Evolutionary conservation across 2,797 vertebrate species (phyloP).

Genomic region (Lepidocolaptes lacrymiger): DNA sequence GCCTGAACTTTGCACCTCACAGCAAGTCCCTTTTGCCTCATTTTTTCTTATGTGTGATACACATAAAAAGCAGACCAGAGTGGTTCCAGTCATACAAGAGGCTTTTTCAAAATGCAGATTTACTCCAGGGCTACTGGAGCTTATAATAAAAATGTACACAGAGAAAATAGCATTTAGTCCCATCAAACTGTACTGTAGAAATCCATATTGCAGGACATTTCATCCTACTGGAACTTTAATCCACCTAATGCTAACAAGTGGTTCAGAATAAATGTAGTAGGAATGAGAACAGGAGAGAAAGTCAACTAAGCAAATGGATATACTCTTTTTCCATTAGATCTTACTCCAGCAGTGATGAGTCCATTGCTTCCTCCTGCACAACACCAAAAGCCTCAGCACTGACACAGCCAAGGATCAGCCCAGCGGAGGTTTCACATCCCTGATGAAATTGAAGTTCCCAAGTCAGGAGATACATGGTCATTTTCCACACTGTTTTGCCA

Average conservation of each 20-base stretch:
- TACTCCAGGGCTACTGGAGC: background rate
- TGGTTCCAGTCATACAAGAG: background rate
- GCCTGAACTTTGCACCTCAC: background rate
- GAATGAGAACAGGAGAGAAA: background rate
- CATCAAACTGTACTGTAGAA: background rate
- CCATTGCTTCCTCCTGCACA: background rate
- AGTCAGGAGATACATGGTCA: background rate
- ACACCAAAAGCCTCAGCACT: background rate
- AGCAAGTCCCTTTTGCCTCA: background rate
- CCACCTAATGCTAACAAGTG: background rate
- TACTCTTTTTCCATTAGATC: background rate
- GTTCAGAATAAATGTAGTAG: background rate
- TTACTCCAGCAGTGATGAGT: fast-evolving
- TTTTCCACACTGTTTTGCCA: background rate
- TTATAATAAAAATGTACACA: background rate
- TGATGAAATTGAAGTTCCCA: background rate
- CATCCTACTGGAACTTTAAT: constrained; percentile 7
- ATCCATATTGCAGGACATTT: background rate
- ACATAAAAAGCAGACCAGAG: background rate
- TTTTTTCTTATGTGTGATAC: background rate
- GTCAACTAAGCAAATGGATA: background rate
- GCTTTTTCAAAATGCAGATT: background rate
- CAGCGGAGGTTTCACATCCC: background rate
- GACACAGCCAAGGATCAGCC: background rate
- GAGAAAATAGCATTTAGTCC: background rate